Evolutionary conservation across 2,113 vertebrate species (phyloP).

Genomic region (Barnardius zonarius): DNA sequence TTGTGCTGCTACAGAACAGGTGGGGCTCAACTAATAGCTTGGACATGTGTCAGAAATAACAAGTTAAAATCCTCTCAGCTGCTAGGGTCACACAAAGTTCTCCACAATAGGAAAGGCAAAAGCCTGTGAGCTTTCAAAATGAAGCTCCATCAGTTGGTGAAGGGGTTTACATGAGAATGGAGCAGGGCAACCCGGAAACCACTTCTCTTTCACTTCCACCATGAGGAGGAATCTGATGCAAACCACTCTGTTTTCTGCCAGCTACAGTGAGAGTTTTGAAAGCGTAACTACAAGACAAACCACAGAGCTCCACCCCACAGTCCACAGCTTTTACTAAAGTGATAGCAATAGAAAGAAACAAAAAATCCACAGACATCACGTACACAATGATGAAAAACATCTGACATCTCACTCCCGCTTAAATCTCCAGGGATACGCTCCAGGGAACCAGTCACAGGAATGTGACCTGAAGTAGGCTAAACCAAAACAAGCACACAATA

Average conservation of each 20-base stretch:
- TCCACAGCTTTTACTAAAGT: background rate
- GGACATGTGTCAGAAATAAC: background rate
- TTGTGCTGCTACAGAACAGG: background rate
- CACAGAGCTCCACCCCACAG: background rate
- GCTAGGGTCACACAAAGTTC: background rate
- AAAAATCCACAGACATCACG: background rate
- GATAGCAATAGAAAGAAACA: background rate
- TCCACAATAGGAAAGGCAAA: background rate
- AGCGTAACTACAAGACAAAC: background rate
- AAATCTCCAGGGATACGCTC: background rate
- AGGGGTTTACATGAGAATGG: background rate
- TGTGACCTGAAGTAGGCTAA: background rate
- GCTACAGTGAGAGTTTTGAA: background rate
- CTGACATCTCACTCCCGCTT: background rate
- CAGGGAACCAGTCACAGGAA: background rate
- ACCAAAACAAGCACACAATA: background rate
- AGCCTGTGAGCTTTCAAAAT: background rate
- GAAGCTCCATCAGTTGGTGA: accelerated
- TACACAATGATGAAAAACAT: background rate
- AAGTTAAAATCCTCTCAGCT: background rate
- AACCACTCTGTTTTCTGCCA: background rate
- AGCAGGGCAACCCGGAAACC: background rate
- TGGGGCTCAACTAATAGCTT: background rate
- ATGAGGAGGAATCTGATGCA: background rate
- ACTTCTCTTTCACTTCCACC: background rate